Evolutionary conservation across 2,113 vertebrate genomes (phyloP), one percentile per base, ranked within the genome.

Genomic region (Camelus dromedarius): DNA sequence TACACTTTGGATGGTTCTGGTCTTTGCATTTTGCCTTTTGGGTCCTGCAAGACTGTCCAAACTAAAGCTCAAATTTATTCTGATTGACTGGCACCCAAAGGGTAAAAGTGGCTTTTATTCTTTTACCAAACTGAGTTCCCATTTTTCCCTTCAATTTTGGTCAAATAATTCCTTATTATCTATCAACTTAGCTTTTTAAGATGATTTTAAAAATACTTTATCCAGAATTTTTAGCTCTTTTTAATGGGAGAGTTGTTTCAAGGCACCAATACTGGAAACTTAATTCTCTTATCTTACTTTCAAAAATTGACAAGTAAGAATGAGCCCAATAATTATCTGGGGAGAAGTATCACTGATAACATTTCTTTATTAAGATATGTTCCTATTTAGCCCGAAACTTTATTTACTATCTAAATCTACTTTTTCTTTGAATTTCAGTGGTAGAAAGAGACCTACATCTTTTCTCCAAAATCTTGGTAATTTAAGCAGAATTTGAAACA

Each of bases 401-500:
- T 88, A 86, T 76, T 62, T 96, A 46, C 42, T 42, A 24, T 89
- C n/a, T 89, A 14, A 79, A 20, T 79, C 28, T 52, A 13, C 60
- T 69, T 70, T 70, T 58, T 75, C 54, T 91, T 96, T 93, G 32
- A 91, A 66, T 89, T 81, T 13, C 26, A 83, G 1, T 94, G 46
- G 3, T 52, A 38, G n/a, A 5, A 9, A 13, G 50, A 64, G 35
- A 82, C 22, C 50, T 79, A 64, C 13, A 38, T 4, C n/a, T 82
- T 92, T 69, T 82, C 64, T 73, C 32, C 5, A 56, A 50, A 79
- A 60, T 79, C 42, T 91, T 90, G 48, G 18, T 64, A 66, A 89
- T 77, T 86, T 86, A 95, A 83, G 58, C n/a, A 94, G 52, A 90
- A 75, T 86, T 93, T 75, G 87, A 95, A 95, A 62, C n/a, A 76